Percentiles rank a stretch among this genome's conserved stretches.
Evolutionary conservation across 2,797 vertebrate species (phyloP).

Genomic region (Eleutherodactylus coqui): DNA sequence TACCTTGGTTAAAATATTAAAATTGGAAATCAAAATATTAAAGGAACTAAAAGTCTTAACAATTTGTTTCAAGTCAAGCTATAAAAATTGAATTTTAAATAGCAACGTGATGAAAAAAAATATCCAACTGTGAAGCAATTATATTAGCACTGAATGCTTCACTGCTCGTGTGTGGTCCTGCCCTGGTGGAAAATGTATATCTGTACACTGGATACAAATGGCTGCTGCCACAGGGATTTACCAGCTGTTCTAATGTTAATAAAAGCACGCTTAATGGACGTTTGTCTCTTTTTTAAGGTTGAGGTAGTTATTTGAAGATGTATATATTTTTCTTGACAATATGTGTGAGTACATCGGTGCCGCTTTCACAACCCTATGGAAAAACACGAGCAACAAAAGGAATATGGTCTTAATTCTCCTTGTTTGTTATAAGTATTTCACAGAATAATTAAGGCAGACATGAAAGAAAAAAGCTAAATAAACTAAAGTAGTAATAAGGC

Average conservation of each 20-base stretch:
- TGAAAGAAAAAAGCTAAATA: no score
- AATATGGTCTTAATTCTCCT: neutral
- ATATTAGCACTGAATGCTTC: slow-evolving; percentile 69
- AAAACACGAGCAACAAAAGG: neutral
- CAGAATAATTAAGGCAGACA: no score
- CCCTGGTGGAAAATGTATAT: slow-evolving; percentile 70
- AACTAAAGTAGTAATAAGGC: no score
- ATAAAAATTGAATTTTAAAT: slow-evolving; percentile 71
- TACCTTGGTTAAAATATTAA: neutral
- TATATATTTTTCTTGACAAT: slow-evolving; percentile 68
- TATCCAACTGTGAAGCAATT: slow-evolving; percentile 78
- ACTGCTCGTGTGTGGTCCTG: slow-evolving; percentile 73
- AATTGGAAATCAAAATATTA: neutral
- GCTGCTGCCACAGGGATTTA: slow-evolving; percentile 72
- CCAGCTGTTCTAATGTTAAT: slow-evolving; percentile 77
- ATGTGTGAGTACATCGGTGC: slow-evolving; percentile 72
- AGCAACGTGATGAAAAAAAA: slow-evolving; percentile 70
- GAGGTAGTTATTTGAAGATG: slow-evolving; percentile 69
- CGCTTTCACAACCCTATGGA: slow-evolving; percentile 61
- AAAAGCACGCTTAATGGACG: slow-evolving; percentile 74
- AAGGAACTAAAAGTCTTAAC: slow-evolving; percentile 5
- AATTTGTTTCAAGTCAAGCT: slow-evolving; percentile 67
- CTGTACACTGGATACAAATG: slow-evolving; percentile 75
- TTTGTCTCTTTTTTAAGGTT: slow-evolving; percentile 68
- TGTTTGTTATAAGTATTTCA: neutral